phyloP scores from a whole-genome alignment of 2,113 vertebrate species.

The Excalfactoria chinensis region DNA sequence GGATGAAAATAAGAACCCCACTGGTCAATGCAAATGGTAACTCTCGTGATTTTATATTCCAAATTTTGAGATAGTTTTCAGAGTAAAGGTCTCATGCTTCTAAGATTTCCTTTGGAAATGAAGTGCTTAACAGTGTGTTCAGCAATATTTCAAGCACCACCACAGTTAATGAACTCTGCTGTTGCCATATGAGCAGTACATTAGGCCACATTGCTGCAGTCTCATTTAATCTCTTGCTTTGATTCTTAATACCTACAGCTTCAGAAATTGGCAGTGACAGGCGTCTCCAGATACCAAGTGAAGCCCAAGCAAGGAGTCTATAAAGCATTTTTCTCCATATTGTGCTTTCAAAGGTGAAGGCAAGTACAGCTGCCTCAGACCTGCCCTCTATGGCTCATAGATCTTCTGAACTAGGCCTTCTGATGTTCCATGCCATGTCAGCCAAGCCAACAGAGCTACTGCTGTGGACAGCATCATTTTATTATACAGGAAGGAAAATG shows the following conservation, averaged over 20 bases:
- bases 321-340: slow-evolving; percentile 65
- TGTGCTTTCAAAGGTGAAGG: slow-evolving; percentile 84
- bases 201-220: not conserved
- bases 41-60: not conserved
- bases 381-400: slow-evolving; percentile 48
- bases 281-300: not conserved
- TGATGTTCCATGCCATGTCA: slow-evolving; percentile 42
- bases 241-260: not conserved
- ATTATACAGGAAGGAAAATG: not conserved
- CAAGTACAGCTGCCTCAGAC: slow-evolving; percentile 84
- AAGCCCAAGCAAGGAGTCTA: not conserved
- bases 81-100: not conserved
- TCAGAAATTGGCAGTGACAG: not conserved
- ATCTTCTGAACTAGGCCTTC: slow-evolving; percentile 44
- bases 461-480: slow-evolving; percentile 33
- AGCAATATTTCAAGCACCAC: not conserved
- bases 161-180: not conserved
- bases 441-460: slow-evolving; percentile 41
- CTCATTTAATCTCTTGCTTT: slow-evolving; percentile 16
- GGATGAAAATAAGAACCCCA: not conserved
- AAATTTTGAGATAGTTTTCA: not conserved
- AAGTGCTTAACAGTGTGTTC: not conserved
- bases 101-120: not conserved
- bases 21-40: not conserved
- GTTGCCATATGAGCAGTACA: not conserved